These are phyloP conservation scores for Tetramorium alpestre DNA, from an alignment of 1,140 invertebrate species.

Conservation along the genomic window DNA sequence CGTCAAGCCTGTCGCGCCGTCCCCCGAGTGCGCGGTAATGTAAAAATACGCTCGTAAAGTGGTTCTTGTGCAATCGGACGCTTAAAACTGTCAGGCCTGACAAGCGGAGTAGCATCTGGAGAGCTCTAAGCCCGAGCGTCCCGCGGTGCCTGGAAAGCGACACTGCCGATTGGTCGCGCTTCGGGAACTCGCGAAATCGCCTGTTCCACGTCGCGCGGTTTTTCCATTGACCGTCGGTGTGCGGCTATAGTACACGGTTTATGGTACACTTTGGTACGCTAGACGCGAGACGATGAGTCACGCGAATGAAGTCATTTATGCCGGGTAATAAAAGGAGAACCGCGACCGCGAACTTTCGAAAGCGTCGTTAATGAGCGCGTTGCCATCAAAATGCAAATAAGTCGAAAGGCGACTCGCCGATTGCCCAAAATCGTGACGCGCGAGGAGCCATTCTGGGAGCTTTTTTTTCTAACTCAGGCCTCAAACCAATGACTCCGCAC, in stretches of 20 bases:
- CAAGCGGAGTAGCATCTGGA: not conserved
- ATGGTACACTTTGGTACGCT: not conserved
- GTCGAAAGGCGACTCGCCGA: not conserved
- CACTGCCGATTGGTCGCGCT: constrained; percentile 4
- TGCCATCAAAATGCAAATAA: not conserved
- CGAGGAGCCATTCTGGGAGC: not conserved
- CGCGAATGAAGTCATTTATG: constrained; percentile 55
- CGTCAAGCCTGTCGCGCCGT: not conserved
- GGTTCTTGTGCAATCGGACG: constrained; percentile 11
- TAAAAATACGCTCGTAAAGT: constrained; percentile 11
- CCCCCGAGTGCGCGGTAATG: not conserved
- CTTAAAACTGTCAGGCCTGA: constrained; percentile 1
- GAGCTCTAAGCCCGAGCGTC: not conserved
- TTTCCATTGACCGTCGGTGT: not conserved
- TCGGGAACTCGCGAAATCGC: constrained; percentile 25
- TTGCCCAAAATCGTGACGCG: not conserved
- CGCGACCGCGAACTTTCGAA: constrained; percentile 58
- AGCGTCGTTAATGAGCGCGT: constrained; percentile 49
- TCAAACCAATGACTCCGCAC: not conserved
- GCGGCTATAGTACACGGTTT: not conserved
- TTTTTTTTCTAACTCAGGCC: not conserved
- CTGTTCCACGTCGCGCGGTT: not conserved
- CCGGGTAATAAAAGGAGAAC: constrained; percentile 60
- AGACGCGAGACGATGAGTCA: constrained; percentile 62
- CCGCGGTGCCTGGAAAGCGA: not conserved